These are phyloP conservation scores for Holocentrus rufus DNA, from an alignment of 2,797 vertebrate genomes.

Conservation along the genomic window DNA sequence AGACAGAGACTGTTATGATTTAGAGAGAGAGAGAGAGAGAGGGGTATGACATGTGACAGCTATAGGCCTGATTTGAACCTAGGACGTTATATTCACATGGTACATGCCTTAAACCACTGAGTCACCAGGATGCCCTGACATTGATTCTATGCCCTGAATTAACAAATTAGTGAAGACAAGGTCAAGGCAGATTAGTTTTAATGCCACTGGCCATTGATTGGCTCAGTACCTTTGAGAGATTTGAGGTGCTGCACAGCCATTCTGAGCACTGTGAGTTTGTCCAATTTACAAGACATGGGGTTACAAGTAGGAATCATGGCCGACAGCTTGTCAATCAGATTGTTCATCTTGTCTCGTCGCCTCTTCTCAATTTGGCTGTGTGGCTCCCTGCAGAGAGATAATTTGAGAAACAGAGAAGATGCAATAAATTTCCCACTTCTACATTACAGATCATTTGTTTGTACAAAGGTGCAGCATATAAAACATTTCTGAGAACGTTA, in stretches of 20 bases:
- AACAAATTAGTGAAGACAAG: neutral
- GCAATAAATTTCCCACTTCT: neutral
- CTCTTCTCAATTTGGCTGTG: conserved; percentile 96
- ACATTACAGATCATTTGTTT: neutral
- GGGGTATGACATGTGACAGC: too few relatives aligned
- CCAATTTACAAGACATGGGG: conserved; percentile 89
- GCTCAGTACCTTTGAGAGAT: conserved; percentile 87
- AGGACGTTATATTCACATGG: too few relatives aligned
- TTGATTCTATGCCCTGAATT: neutral
- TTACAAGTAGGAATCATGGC: conserved; percentile 94
- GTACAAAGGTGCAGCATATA: neutral
- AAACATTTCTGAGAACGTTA: neutral
- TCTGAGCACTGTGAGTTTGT: conserved; percentile 94
- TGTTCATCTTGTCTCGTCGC: conserved; percentile 96
- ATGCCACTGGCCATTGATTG: neutral
- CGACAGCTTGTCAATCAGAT: conserved; percentile 91
- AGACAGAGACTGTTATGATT: too few relatives aligned
- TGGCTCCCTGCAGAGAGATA: conserved; percentile 84
- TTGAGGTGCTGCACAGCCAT: conserved; percentile 95
- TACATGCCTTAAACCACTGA: too few relatives aligned
- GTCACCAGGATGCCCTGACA: too few relatives aligned
- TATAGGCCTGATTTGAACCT: too few relatives aligned
- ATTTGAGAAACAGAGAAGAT: neutral
- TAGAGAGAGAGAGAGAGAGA: too few relatives aligned
- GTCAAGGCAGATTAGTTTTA: neutral